Evolutionary conservation across 1,140 invertebrate species (phyloP), one percentile per base, ranked within the genome.

Genomic region (Calephelis nemesis): DNA sequence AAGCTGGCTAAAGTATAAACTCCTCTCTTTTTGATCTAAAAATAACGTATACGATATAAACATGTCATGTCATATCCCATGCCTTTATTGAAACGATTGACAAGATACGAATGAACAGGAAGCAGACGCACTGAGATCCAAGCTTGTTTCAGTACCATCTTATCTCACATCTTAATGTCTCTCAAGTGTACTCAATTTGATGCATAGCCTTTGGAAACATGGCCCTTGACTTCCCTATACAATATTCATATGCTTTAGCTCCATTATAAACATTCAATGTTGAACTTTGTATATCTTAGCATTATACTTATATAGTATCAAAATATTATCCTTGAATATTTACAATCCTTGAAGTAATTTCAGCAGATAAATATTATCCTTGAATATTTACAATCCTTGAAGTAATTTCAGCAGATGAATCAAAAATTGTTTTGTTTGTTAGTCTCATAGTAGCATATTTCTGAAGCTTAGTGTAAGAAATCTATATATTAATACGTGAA

Each of bases 181-280:
- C 54, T 60, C 8, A 60, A 39, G 54, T 40, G 54, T 60, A 60
- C 54, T 60, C 54, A 60, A 60, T 40, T 60, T 60, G 54, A 60
- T 60, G 30, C 54, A 60, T 60, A 60, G 54, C 7, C 54, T n/a
- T 60, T 60, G 11, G 54, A 39, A 60, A 60, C 54, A 40, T 12
- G 54, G 5, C 54, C 39, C 19, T 5, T 58, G 52, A 39, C 52
- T 60, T 40, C 54, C 30, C 39, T 60, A 60, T 60, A 60, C 11
- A 60, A 60, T 60, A 60, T 60, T 60, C 54, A 60, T 60, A 39
- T 60, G 30, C 54, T 60, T 60, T 60, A 40, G 54, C 39, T 60
- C 30, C 30, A 60, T 39, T 60, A n/a, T 39, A 60, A 60, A 60
- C 4, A 60, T 39, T 60, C 6, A 12, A 60, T 60, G 12, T 6